These are phyloP conservation scores for Platycnemis pennipes DNA, from an alignment of 2,888 invertebrate genomes.

Conservation along the genomic window DNA sequence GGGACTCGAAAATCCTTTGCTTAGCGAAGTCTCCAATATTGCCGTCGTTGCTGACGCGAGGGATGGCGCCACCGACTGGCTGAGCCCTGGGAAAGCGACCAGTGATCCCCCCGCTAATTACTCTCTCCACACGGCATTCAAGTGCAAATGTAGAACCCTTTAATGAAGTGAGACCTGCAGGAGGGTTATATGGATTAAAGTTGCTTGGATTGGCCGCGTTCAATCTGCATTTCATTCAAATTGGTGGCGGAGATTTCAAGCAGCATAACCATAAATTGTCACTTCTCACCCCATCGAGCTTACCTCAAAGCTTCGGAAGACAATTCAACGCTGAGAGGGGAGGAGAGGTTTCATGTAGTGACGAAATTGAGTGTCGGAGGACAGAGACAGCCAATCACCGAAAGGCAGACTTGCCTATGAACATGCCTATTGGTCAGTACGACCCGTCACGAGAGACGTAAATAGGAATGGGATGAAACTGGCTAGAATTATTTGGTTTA, in stretches of 20 bases:
- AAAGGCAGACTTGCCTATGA: neutral
- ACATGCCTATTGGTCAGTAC: too few relatives aligned
- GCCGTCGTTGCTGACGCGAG: neutral
- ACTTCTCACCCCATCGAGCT: neutral
- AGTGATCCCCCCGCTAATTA: neutral
- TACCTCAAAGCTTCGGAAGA: neutral
- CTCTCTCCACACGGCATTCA: neutral
- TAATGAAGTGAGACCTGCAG: constrained; percentile 2
- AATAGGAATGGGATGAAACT: too few relatives aligned
- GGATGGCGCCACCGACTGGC: neutral
- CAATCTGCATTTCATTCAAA: neutral
- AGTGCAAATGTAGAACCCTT: neutral
- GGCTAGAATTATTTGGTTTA: too few relatives aligned
- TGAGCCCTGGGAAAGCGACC: neutral
- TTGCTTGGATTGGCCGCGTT: neutral
- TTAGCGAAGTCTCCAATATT: neutral
- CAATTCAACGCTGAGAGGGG: neutral
- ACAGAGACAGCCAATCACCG: neutral
- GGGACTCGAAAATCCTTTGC: neutral
- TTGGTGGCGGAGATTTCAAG: neutral
- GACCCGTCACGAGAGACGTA: too few relatives aligned
- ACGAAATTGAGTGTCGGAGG: neutral
- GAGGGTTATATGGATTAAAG: neutral
- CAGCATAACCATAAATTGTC: neutral
- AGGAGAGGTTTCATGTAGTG: neutral